Evolutionary conservation across 2,888 invertebrate species (phyloP).

Genomic region (Lucinisca nassula): DNA sequence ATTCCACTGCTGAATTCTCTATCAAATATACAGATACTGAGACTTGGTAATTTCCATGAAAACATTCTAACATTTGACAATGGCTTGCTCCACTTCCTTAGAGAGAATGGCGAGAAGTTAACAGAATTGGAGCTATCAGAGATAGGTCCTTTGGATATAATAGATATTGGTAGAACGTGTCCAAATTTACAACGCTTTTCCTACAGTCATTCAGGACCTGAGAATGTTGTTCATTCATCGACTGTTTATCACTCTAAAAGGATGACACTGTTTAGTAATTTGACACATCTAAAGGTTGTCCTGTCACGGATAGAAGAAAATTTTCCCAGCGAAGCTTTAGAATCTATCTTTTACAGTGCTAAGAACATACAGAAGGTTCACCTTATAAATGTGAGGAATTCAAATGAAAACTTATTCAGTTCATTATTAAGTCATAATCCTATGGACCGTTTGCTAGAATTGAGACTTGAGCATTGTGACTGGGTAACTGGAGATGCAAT

Average conservation of each 20-base stretch:
- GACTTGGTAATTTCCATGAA: neutral
- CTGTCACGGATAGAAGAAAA: neutral
- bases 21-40: neutral
- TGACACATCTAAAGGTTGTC: neutral
- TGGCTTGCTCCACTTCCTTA: slow-evolving; percentile 53
- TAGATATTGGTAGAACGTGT: slow-evolving; percentile 51
- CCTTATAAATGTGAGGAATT: neutral
- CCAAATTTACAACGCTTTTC: slow-evolving; percentile 28
- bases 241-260: neutral
- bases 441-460: neutral
- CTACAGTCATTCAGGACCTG: neutral
- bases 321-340: neutral
- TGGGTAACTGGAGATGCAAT: neutral
- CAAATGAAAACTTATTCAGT: neutral
- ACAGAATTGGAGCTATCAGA: slow-evolving; percentile 46
- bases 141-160: slow-evolving; percentile 49
- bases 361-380: neutral
- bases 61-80: slow-evolving; percentile 32
- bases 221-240: neutral
- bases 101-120: slow-evolving; percentile 51
- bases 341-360: neutral
- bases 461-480: neutral
- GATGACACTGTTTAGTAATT: neutral
- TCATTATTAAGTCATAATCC: neutral
- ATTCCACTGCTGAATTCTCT: neutral